Evolutionary conservation across 2,797 vertebrate genomes (phyloP).

Genomic region (Xenopus petersii): DNA sequence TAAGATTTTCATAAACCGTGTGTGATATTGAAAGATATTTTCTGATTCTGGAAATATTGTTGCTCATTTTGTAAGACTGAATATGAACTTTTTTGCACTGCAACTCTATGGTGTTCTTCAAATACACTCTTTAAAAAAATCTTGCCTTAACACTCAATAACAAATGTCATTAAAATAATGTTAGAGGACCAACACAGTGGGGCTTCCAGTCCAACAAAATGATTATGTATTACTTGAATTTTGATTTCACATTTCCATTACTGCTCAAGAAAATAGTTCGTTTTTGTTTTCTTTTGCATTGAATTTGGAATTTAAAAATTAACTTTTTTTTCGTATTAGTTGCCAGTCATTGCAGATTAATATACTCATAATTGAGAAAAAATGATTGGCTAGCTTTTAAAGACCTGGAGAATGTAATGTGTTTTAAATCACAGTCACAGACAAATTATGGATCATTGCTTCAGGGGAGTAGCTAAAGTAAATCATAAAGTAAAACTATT

Average conservation of each 20-base stretch:
- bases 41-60: too few species aligned
- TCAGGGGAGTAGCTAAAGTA: conserved; percentile 26
- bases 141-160: too few species aligned
- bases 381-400: conserved; percentile 32
- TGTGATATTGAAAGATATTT: too few species aligned
- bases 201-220: neutral
- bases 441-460: conserved; percentile 38
- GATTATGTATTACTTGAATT: conserved; percentile 2
- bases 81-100: too few species aligned
- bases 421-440: conserved; percentile 42
- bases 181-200: too few species aligned
- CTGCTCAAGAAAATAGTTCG: conserved; percentile 4
- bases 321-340: conserved; percentile 31
- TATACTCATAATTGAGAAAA: conserved; percentile 15
- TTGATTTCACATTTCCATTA: conserved; percentile 23
- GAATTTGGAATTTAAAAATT: conserved; percentile 27
- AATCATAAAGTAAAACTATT: conserved; percentile 10
- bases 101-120: too few species aligned
- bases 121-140: too few species aligned
- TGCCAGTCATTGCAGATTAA: conserved; percentile 36
- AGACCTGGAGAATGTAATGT: conserved; percentile 42
- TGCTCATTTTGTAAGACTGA: too few species aligned
- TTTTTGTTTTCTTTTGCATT: conserved; percentile 2
- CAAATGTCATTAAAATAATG: too few species aligned
- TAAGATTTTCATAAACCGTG: too few species aligned